Evolutionary conservation across 2,113 vertebrate species (phyloP), one percentile per base, ranked within the genome.

Genomic region (Hippopotamus amphibius): DNA sequence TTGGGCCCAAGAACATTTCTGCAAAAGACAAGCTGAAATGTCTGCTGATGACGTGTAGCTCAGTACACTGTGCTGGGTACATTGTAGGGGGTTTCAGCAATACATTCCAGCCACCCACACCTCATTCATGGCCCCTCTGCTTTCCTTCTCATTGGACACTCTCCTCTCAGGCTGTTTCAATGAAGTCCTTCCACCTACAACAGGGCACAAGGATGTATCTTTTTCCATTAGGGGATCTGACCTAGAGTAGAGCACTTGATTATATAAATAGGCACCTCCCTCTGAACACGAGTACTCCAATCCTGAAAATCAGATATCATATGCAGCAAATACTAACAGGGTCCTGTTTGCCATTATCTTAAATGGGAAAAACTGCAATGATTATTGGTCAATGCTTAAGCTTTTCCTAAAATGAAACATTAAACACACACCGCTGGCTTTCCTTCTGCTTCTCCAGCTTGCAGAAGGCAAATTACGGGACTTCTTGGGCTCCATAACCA

Each of bases 331-430:
- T 30, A 63, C 41, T 50, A 57, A 14, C 19, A 7, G 33, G 46
- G 24, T 81, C 37, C 57, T 53, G 24, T n/a, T 92, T 71, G 59
- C 17, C 28, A 57, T 88, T 84, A 68, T 76, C 88, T 93, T 61
- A 87, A 91, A 11, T 61, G 76, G 69, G 41, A 79, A 89, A 91
- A 71, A 61, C 55, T 61, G 16, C n/a, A 63, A 48, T 88, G 55
- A 63, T 19, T 72, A 66, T 79, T 30, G 46, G 48, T 79, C 17
- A 79, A 53, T 68, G 28, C 37, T 69, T 57, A 66, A 85, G 53
- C 80, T 41, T 74, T 85, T 85, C 43, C 65, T 61, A 85, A 94
- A 94, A 61, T 53, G 63, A 37, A 92, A 43, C 50, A 13, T 7
- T 53, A 68, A 68, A 69, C 30, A 24, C n/a, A 86, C 30, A 80